Evolutionary conservation across 1,140 invertebrate genomes (phyloP).

Genomic region (Brachionus rotundiformis): DNA sequence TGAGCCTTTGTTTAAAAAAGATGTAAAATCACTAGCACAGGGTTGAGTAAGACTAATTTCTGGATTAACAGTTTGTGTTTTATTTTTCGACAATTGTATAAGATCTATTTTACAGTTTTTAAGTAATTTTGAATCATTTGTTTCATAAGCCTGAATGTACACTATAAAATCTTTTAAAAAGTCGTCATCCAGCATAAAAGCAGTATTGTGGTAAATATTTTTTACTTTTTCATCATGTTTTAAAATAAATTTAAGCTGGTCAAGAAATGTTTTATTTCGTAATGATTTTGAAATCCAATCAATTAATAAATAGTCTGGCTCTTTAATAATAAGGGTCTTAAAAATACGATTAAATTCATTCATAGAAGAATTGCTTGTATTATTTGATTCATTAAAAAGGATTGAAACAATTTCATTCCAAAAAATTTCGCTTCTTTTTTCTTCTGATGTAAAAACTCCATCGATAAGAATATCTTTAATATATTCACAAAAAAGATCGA

Average conservation of each 20-base stretch:
- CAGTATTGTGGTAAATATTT: neutral
- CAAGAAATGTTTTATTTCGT: slow-evolving; percentile 35
- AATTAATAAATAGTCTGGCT: neutral
- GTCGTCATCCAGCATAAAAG: slow-evolving; percentile 4
- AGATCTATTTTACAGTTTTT: neutral
- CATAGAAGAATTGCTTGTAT: neutral
- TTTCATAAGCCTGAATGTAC: slow-evolving; percentile 26
- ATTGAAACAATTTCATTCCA: neutral
- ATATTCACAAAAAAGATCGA: neutral
- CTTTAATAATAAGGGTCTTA: neutral
- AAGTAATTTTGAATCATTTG: neutral
- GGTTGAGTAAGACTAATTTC: too few species aligned
- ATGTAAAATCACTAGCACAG: too few species aligned
- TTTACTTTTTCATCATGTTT: neutral
- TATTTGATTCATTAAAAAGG: neutral
- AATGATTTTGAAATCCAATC: slow-evolving; percentile 40
- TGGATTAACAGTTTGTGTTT: too few species aligned
- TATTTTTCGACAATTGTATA: neutral
- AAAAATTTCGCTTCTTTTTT: neutral
- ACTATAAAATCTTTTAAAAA: slow-evolving; percentile 20
- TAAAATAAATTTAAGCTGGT: neutral
- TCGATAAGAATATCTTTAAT: slow-evolving; percentile 11
- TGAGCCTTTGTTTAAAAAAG: too few species aligned
- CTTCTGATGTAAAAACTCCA: neutral
- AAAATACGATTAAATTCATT: neutral